Evolutionary conservation across 2,888 invertebrate species (phyloP), one percentile per base, ranked within the genome.

Genomic region (Drosophila ustulata): DNA sequence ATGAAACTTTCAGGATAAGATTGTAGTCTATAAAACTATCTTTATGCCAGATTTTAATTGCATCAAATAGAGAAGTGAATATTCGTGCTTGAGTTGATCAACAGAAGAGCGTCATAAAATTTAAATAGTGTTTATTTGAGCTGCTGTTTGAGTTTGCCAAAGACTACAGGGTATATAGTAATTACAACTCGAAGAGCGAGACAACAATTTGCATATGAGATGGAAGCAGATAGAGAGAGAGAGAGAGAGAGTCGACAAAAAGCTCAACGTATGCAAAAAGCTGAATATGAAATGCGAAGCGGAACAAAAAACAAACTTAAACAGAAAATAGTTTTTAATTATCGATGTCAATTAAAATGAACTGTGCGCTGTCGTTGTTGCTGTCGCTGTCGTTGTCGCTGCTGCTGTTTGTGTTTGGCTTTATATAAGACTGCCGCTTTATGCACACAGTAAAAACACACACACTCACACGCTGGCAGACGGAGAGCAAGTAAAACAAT

Each of bases 281-380:
- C 43, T 65, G 51, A 46, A 53, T 47, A 55, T 34, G 30, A 62
- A 73, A 57, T 34, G 51, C 58, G 47, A 72, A 55, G 61, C 68
- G 66, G 30, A 64, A 66, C 47, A 34, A 63, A 69, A 55, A 11
- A 41, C 39, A 61, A 75, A 66, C 51, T 74, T 71, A 62, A 66
- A 68, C 71, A 67, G 75, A 77, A 83, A 82, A 88, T 82, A 77
- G 79, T 85, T 88, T 82, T 84, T 87, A 88, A 83, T 88, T 89
- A 82, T 82, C 75, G 82, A 89, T 85, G 89, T 88, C 88, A 88
- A 88, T 88, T 88, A 89, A 88, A 87, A 62, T 88, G 89, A 88
- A 88, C 88, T 85, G 81, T 78, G 63, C 64, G 59, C 56, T 25
- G 45, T 6, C 45, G 45, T 25, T 25, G 45, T 45, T 7, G 23